Evolutionary conservation across 2,113 vertebrate genomes (phyloP).

Genomic region (Xyrauchen texanus): DNA sequence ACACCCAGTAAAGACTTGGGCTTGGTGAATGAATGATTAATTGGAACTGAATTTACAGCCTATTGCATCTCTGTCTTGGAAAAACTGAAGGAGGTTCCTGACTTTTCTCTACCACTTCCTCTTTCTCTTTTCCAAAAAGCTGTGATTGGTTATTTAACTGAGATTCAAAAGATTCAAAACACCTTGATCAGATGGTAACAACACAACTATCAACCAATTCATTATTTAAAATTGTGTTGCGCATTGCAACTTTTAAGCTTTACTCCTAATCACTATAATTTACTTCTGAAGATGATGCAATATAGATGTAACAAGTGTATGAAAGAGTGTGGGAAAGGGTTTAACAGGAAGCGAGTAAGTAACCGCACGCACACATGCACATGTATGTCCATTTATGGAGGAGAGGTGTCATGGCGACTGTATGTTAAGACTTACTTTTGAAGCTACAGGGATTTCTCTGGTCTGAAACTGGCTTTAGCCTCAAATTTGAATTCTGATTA

Average conservation of each 20-base stretch:
- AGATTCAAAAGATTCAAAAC: too few relatives aligned
- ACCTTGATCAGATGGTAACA: background rate
- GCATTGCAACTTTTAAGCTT: background rate
- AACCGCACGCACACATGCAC: background rate
- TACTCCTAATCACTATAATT: background rate
- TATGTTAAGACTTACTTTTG: background rate
- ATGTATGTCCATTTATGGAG: background rate
- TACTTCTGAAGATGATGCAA: slow-evolving; percentile 1
- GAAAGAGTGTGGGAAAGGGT: background rate
- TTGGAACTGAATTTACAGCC: background rate
- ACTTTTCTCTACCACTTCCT: background rate
- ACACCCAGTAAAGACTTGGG: background rate
- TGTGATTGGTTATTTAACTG: background rate
- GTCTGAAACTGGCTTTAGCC: background rate
- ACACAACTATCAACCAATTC: background rate
- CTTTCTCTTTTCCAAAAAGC: background rate
- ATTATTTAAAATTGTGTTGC: background rate
- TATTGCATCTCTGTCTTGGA: background rate
- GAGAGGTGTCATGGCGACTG: background rate
- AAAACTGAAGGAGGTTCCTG: slow-evolving; percentile 3
- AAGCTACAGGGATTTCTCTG: background rate
- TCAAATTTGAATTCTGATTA: background rate
- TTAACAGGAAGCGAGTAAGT: background rate
- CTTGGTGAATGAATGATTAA: background rate
- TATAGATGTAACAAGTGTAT: slow-evolving; percentile 5